These are phyloP conservation scores for Gobius niger DNA, from an alignment of 2,113 vertebrate genomes.

Conservation along the genomic window DNA sequence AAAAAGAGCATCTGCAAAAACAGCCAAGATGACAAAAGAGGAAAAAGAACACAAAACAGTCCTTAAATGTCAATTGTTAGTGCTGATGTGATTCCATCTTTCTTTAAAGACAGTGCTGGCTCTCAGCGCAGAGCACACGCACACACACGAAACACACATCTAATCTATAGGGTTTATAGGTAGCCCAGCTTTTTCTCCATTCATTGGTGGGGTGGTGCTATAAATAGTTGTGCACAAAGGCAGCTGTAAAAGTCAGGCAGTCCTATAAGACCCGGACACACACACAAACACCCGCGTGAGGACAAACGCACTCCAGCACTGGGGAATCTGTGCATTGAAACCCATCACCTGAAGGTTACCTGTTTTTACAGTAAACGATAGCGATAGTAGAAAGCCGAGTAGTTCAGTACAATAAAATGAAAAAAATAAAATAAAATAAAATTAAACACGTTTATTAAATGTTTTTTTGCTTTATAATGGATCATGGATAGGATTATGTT, in stretches of 20 bases:
- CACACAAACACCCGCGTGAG: slow-evolving; percentile 14
- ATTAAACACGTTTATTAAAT: no score
- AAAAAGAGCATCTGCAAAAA: slow-evolving; percentile 26
- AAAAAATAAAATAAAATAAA: no score
- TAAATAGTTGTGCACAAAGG: slow-evolving; percentile 73
- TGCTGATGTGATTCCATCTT: slow-evolving; percentile 12
- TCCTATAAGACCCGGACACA: slow-evolving; percentile 42
- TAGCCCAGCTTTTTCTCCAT: slow-evolving; percentile 42
- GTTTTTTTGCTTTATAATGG: no score
- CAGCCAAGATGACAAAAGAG: not conserved
- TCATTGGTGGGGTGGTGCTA: slow-evolving; percentile 64
- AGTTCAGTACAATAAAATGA: no score
- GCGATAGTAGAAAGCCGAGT: not conserved
- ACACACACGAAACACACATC: slow-evolving; percentile 26
- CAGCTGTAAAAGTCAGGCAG: slow-evolving; percentile 70
- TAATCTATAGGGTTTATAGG: slow-evolving; percentile 63
- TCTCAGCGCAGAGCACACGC: not conserved
- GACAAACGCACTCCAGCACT: slow-evolving; percentile 26
- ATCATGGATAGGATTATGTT: no score
- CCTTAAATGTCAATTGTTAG: not conserved
- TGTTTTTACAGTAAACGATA: slow-evolving; percentile 3
- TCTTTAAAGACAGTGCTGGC: slow-evolving; percentile 17
- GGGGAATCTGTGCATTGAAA: slow-evolving; percentile 49
- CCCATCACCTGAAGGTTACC: slow-evolving; percentile 36
- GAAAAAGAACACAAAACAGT: not conserved